A percentile compares a stretch with the other conserved stretches of the same genome.
These are phyloP conservation scores for Natrix natrix DNA, from an alignment of 2,797 vertebrate species.

Conservation along the genomic window DNA sequence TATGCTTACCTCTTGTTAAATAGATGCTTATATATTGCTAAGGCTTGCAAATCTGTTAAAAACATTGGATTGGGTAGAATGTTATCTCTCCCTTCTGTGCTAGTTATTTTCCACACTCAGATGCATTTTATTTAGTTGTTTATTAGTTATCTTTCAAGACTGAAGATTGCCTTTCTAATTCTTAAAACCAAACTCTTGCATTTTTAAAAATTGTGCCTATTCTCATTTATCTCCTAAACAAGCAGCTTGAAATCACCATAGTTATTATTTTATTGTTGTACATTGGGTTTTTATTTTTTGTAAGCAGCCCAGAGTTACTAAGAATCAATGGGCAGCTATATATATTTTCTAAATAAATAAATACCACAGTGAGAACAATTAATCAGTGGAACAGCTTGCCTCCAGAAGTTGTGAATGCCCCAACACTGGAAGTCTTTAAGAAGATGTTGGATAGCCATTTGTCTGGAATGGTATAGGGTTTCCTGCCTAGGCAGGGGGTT, in stretches of 20 bases:
- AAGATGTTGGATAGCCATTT: too few relatives aligned
- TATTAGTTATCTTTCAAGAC: neutral
- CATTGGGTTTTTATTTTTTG: neutral
- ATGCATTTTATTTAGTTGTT: neutral
- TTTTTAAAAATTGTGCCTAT: neutral
- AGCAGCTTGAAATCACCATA: neutral
- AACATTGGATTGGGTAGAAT: neutral
- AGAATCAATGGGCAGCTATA: too few relatives aligned
- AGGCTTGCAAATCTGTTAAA: neutral
- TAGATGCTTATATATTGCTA: neutral
- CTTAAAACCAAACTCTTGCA: neutral
- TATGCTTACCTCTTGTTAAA: neutral
- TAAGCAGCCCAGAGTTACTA: too few relatives aligned
- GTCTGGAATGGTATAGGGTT: too few relatives aligned
- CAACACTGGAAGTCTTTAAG: too few relatives aligned
- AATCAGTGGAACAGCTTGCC: too few relatives aligned
- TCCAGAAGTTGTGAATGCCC: too few relatives aligned
- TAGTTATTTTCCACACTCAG: neutral
- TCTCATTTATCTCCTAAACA: neutral
- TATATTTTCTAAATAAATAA: neutral
- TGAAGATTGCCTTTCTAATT: neutral
- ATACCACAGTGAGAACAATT: neutral
- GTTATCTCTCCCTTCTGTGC: neutral
- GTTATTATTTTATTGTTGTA: neutral
- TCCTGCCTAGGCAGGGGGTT: too few relatives aligned